Base-by-base conservation (phyloP, 2,888 invertebrate genomes). In the Chrysotoxum bicinctum region DNA sequence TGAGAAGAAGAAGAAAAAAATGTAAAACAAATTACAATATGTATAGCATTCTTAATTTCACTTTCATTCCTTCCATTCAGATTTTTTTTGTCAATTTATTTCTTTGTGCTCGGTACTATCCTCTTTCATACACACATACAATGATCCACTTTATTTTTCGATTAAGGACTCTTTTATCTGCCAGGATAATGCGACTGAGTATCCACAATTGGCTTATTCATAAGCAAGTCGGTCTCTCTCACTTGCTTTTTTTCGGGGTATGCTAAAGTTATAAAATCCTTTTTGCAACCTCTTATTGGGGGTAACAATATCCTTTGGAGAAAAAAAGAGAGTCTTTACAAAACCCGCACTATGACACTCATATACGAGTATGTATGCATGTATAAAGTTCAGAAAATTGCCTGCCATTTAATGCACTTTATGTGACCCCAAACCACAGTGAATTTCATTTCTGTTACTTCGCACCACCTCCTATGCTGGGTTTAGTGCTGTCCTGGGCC, bases 181-280 rank as follows among this genome's bases (percentile, higher is more conserved):
- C 58, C 52, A 43, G 45, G 62, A 80, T 85, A 80, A 85, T 76
- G 54, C 75, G 64, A 76, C 62, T 62, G 72, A 76, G 35, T 73
- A 80, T 62, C 85, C 80, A 81, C 76, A 85, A 85, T 85, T 85
- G 80, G 85, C 81, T 85, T 85, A 85, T 81, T 85, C 80, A 85
- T 80, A 85, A 85, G 76, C 68, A 85, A 72, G 64, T 56, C 14
- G 9, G 12, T 54, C 54, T 48, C 23, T 72, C 21, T 48, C 30
- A 32, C 40, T 50, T 35, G 30, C 48, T 66, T 74, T 66, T 66
- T 64, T 66, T 58, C 43, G 56, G 64, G 37, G 30, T 19, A 32
- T 32, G 21, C 43, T 58, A 60, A 68, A 68, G 50, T 75, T 72
- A 66, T 66, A 21, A 83, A 80, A 80, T 72, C 79, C 75, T 66